A percentile compares a stretch with the other conserved stretches of the same genome.
phyloP scores from a whole-genome alignment of 2,797 vertebrate species.

The Chelonia mydas region DNA sequence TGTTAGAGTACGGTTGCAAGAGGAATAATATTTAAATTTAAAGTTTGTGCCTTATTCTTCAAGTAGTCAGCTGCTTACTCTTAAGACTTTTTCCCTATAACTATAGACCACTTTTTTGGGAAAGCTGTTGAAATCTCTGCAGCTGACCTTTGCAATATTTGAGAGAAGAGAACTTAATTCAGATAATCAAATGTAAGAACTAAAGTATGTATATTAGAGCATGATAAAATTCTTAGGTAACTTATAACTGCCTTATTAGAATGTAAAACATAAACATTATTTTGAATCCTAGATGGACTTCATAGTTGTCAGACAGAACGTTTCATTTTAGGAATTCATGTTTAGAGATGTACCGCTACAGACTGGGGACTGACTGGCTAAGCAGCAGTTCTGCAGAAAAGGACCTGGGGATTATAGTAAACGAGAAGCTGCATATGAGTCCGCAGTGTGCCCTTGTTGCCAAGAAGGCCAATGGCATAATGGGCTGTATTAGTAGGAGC shows the following conservation, averaged over 20 bases:
- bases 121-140: not conserved
- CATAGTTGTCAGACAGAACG: not conserved
- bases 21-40: not conserved
- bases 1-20: not conserved
- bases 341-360: not conserved
- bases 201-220: not conserved
- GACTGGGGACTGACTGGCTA: too few species aligned
- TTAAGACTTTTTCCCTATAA: not conserved
- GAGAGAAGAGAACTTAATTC: not conserved
- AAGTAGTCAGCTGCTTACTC: not conserved
- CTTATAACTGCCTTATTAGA: not conserved
- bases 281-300: not conserved
- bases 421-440: too few species aligned
- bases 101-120: not conserved
- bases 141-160: not conserved
- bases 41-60: slow-evolving; percentile 16
- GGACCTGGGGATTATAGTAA: too few species aligned
- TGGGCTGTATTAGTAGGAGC: too few species aligned
- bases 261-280: not conserved
- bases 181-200: not conserved
- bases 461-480: too few species aligned
- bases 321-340: not conserved
- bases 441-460: too few species aligned
- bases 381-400: too few species aligned
- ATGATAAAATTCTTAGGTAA: not conserved